Conservation (phyloP, 2,797 vertebrate genomes). For the Moxostoma hubbsi region DNA sequence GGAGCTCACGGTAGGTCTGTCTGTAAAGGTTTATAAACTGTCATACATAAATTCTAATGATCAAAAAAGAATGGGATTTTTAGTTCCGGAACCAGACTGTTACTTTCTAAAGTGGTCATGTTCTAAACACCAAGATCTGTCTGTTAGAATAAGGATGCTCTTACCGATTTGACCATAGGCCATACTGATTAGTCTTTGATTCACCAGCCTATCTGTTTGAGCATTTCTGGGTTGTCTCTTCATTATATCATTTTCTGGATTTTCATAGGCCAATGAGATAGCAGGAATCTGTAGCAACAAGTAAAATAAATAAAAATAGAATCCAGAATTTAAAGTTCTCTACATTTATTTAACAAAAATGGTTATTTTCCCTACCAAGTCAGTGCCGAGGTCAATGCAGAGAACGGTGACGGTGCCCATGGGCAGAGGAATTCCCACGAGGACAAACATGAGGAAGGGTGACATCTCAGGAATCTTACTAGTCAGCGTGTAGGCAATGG, state of each 20-base stretch:
- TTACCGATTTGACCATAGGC: constrained; percentile 97
- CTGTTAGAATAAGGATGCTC: constrained; percentile 21
- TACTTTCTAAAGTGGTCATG: too few relatives aligned
- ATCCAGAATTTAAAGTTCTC: not conserved
- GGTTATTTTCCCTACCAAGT: constrained; percentile 82
- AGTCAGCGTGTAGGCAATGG: constrained; percentile 96
- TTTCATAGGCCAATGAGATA: constrained; percentile 96
- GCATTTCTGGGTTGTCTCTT: constrained; percentile 96
- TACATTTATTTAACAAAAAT: not conserved
- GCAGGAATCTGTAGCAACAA: constrained; percentile 85
- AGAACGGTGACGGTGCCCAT: constrained; percentile 96
- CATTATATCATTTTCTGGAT: constrained; percentile 98
- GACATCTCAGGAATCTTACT: constrained; percentile 99
- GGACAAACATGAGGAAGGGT: constrained; percentile 95
- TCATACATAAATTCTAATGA: too few relatives aligned
- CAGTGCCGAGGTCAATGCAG: constrained; percentile 96
- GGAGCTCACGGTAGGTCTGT: too few relatives aligned
- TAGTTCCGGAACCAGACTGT: too few relatives aligned
- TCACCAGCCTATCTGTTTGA: constrained; percentile 94
- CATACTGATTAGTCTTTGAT: constrained; percentile 95
- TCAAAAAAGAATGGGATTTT: too few relatives aligned
- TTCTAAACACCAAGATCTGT: not conserved
- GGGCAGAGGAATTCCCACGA: constrained; percentile 93
- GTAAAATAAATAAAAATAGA: not conserved
- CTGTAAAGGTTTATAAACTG: too few relatives aligned